Evolutionary conservation across 2,113 vertebrate species (phyloP).

Genomic region (Zosterops borbonicus): DNA sequence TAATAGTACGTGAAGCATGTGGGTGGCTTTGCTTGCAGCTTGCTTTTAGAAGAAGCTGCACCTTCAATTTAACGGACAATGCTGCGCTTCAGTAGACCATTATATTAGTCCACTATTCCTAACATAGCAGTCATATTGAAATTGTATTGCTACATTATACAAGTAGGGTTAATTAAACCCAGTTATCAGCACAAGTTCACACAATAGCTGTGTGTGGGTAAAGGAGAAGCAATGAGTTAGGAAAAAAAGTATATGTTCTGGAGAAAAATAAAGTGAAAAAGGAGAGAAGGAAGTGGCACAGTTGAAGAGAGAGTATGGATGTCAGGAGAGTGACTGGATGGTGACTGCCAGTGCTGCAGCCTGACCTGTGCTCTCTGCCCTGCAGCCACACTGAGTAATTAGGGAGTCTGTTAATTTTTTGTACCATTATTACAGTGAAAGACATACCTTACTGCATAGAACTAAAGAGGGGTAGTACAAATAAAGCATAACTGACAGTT

Average conservation of each 20-base stretch:
- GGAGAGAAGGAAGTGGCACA: not conserved
- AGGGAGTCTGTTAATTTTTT: not conserved
- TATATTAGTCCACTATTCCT: slow-evolving; percentile 32
- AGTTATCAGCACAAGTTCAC: not conserved
- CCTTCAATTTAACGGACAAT: slow-evolving; percentile 40
- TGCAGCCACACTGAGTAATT: not conserved
- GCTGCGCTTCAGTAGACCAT: slow-evolving; percentile 49
- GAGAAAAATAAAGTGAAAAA: not conserved
- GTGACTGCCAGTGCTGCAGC: not conserved
- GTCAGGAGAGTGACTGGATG: not conserved
- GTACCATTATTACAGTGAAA: not conserved
- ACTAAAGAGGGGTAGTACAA: not conserved
- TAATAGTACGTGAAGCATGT: slow-evolving; percentile 24
- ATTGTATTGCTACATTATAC: slow-evolving; percentile 19
- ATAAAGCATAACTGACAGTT: not conserved
- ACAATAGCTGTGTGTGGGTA: not conserved
- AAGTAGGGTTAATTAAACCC: slow-evolving; percentile 43
- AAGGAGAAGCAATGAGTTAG: not conserved
- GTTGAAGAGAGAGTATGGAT: not conserved
- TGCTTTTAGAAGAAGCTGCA: slow-evolving; percentile 2
- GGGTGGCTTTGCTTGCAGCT: slow-evolving; percentile 32
- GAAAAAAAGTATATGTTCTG: not conserved
- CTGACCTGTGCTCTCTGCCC: not conserved
- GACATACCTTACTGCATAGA: not conserved
- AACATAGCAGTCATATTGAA: not conserved